These are phyloP conservation scores for Corvus moneduloides DNA, from an alignment of 2,113 vertebrate species.

Conservation along the genomic window DNA sequence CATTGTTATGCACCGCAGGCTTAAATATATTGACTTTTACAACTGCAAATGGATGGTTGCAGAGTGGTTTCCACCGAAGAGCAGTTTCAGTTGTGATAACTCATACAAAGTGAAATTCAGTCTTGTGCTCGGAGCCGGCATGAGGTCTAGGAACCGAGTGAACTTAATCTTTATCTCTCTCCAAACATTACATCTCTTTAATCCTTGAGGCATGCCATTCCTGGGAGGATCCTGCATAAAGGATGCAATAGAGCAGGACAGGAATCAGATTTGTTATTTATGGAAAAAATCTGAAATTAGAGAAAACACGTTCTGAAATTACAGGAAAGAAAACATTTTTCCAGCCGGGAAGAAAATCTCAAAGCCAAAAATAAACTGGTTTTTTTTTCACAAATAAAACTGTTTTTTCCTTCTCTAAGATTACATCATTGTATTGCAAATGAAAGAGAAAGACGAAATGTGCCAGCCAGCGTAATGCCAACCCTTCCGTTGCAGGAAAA, in stretches of 20 bases:
- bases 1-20: constrained; percentile 60
- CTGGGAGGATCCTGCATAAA: constrained; percentile 37
- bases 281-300: constrained; percentile 44
- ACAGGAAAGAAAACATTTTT: constrained; percentile 54
- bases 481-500: background rate
- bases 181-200: constrained; percentile 51
- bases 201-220: constrained; percentile 53
- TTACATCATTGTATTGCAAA: background rate
- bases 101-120: constrained; percentile 54
- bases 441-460: background rate
- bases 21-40: constrained; percentile 70
- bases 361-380: background rate
- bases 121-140: constrained; percentile 6
- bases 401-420: constrained; percentile 1
- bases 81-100: constrained; percentile 57
- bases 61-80: constrained; percentile 42
- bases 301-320: background rate
- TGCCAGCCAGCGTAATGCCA: background rate
- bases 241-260: constrained; percentile 5
- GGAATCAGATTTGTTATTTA: constrained; percentile 29
- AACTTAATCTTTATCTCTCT: constrained; percentile 63
- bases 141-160: constrained; percentile 30
- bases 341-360: constrained; percentile 22
- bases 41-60: constrained; percentile 59
- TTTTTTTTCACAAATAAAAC: background rate